phyloP scores from a whole-genome alignment of 2,113 vertebrate genomes.

The Stigmatopora nigra region DNA sequence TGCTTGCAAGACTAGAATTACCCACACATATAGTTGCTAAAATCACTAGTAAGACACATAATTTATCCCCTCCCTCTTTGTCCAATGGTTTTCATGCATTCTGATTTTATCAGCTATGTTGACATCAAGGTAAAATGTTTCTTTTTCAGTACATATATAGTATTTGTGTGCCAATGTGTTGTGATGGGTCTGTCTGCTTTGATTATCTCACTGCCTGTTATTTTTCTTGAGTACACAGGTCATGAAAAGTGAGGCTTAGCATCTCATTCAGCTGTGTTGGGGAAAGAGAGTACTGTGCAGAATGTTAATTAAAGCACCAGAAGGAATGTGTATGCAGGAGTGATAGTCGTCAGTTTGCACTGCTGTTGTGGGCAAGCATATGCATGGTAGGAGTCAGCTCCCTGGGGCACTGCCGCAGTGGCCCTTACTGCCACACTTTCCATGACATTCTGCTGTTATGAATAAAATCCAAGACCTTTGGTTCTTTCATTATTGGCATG shows the following conservation, averaged over 20 bases:
- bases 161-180: constrained; percentile 7
- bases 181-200: constrained; percentile 13
- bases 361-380: constrained; percentile 18
- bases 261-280: constrained; percentile 60
- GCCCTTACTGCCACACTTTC: constrained; percentile 30
- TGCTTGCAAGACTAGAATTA: constrained; percentile 34
- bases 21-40: constrained; percentile 28
- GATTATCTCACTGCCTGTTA: constrained; percentile 23
- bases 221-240: constrained; percentile 40
- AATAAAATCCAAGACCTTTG: constrained; percentile 32
- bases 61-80: constrained; percentile 52
- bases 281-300: constrained; percentile 45
- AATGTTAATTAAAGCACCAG: constrained; percentile 60
- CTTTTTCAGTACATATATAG: not conserved
- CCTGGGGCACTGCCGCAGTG: constrained; percentile 38
- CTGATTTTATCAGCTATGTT: constrained; percentile 7
- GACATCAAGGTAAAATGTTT: constrained; percentile 7
- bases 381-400: constrained; percentile 43
- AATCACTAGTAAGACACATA: constrained; percentile 46
- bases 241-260: constrained; percentile 51
- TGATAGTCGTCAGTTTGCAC: constrained; percentile 15
- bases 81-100: constrained; percentile 22
- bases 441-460: constrained; percentile 40
- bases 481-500: constrained; percentile 54
- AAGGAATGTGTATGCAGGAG: constrained; percentile 11